Evolutionary conservation across 2,888 invertebrate genomes (phyloP), one percentile per base, ranked within the genome.

Genomic region (Calephelis perditalis): DNA sequence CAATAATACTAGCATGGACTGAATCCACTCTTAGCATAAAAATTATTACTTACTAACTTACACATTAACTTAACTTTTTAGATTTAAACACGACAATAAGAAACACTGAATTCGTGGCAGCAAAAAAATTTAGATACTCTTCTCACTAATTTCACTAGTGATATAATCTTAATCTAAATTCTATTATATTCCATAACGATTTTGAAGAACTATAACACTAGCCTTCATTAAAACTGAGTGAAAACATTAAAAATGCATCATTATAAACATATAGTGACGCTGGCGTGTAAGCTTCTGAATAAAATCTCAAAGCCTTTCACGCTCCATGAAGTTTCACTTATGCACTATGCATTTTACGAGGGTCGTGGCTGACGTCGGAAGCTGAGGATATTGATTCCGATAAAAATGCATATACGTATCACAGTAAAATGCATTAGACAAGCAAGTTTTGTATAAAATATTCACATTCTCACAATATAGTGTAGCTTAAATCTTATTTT

Each of bases 281-380:
- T 47, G 55, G 57, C 57, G 52, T 44, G 63, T 59, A 57, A 62
- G 56, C 58, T 59, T 55, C 62, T 61, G 61, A 66, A 66, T 64
- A 64, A 61, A 61, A 64, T 65, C 64, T 64, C 61, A 66, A 66
- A 64, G 65, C 58, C 61, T 64, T 62, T 64, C 61, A 64, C 64
- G 64, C 62, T 64, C 65, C 61, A 64, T 64, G 59, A 60, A 59
- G 56, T 61, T 64, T 66, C 65, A 66, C 62, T 66, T 64, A 64
- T 49, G 61, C 61, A 47, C 58, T 60, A 60, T 61, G 63, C 61
- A 63, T 63, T 63, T 58, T 61, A 56, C 56, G 58, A 44, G 46
- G 52, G 52, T 52, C 52, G 52, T 35, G 52, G 52, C 52, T 52
- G 52, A 52, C 52, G 52, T 52, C 8, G 35, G 52, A 49, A 49